A percentile compares a stretch with the other conserved stretches of the same genome.
These are phyloP conservation scores for Penaeus vannamei DNA, from an alignment of 1,140 invertebrate genomes.

Conservation along the genomic window DNA sequence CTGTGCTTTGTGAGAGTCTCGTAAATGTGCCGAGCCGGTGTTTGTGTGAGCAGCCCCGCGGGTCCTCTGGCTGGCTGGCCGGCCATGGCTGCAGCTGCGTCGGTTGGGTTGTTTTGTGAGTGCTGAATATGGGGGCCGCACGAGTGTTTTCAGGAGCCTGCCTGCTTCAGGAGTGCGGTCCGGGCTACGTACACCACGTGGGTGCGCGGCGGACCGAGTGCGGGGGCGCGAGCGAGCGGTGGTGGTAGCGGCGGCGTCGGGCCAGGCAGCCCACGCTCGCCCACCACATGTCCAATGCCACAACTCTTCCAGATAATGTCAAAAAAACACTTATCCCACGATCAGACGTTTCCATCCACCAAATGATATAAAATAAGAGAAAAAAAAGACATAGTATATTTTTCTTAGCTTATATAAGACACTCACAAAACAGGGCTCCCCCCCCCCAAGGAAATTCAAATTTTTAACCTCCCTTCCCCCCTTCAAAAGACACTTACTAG, in stretches of 20 bases:
- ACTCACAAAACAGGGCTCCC: too few relatives aligned
- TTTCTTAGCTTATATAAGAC: too few relatives aligned
- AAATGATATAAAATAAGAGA: conserved; percentile 19
- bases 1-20: too few relatives aligned
- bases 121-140: neutral
- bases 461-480: too few relatives aligned
- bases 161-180: too few relatives aligned
- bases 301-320: neutral
- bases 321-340: conserved; percentile 14
- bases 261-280: neutral
- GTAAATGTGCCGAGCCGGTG: too few relatives aligned
- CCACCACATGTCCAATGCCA: neutral
- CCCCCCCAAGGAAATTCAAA: too few relatives aligned
- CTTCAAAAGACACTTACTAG: too few relatives aligned
- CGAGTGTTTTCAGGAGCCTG: too few relatives aligned
- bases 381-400: neutral
- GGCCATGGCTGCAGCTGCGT: too few relatives aligned
- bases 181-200: conserved; percentile 37
- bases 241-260: conserved; percentile 46
- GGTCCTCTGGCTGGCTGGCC: too few relatives aligned
- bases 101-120: neutral
- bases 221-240: conserved; percentile 47
- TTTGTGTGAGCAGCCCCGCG: too few relatives aligned
- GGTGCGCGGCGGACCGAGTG: conserved; percentile 44
- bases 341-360: conserved; percentile 5